Evolutionary conservation across 2,113 vertebrate species (phyloP).

Genomic region (Phyllostomus hastatus): DNA sequence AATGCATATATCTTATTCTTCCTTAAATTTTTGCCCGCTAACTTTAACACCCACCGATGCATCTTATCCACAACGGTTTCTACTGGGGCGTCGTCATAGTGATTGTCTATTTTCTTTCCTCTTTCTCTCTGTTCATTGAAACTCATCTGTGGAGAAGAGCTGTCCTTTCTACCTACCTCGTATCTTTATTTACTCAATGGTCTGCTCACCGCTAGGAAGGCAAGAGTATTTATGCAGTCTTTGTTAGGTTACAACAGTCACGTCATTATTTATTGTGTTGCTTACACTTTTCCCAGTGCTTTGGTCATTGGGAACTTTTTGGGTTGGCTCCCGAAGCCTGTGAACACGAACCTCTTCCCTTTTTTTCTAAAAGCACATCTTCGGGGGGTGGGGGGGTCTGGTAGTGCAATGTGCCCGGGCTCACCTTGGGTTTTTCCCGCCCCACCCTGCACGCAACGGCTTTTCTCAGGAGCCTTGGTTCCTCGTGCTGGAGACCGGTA

Average conservation of each 20-base stretch:
- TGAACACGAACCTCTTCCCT: background rate
- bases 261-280: background rate
- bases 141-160: background rate
- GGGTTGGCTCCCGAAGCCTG: background rate
- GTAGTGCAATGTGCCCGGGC: background rate
- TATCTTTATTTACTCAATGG: background rate
- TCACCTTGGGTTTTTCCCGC: background rate
- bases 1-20: background rate
- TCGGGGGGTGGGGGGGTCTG: background rate
- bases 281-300: background rate
- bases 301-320: background rate
- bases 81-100: fast-evolving
- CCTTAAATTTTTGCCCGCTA: background rate
- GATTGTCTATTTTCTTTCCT: background rate
- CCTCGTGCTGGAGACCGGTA: background rate
- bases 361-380: background rate
- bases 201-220: background rate
- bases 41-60: background rate
- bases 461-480: background rate
- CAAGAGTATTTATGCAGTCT: background rate
- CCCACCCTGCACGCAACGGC: background rate
- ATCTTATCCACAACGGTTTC: background rate
- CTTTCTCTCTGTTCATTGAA: background rate
- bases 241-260: background rate
- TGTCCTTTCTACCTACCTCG: background rate